These are phyloP conservation scores for Porites cylindrica DNA, from an alignment of 92 coral and sea anemone genomes.

Conservation along the genomic window DNA sequence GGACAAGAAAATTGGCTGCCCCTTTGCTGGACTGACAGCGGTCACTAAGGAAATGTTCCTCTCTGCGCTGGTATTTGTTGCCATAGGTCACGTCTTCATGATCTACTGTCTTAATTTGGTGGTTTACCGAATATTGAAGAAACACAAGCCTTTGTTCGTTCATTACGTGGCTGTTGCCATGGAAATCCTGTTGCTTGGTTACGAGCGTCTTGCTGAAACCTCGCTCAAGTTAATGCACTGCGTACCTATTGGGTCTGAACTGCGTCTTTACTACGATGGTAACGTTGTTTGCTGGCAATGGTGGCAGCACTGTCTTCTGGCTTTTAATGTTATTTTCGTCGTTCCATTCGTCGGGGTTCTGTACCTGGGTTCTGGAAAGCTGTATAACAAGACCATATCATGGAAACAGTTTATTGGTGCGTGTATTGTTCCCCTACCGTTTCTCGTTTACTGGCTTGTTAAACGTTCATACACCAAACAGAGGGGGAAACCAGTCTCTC, in stretches of 20 bases:
- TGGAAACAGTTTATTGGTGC: constrained; percentile 58
- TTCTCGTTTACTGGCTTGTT: constrained; percentile 51
- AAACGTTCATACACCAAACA: neutral
- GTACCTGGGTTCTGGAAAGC: constrained; percentile 36
- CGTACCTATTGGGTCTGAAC: constrained; percentile 32
- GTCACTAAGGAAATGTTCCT: constrained; percentile 69
- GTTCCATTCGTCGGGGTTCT: constrained; percentile 38
- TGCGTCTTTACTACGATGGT: constrained; percentile 59
- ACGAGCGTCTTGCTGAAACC: constrained; percentile 64
- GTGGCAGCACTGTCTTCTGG: constrained; percentile 69
- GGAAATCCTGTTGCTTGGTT: constrained; percentile 68
- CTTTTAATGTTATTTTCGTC: constrained; percentile 20
- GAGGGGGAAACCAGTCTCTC: neutral
- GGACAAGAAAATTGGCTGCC: constrained; percentile 66
- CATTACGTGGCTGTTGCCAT: constrained; percentile 66
- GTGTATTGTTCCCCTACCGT: constrained; percentile 61
- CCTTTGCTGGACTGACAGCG: constrained; percentile 74
- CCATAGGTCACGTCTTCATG: constrained; percentile 34
- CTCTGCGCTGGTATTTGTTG: constrained; percentile 47
- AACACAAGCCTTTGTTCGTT: constrained; percentile 28
- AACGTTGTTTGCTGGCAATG: constrained; percentile 68
- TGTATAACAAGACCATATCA: constrained; percentile 22
- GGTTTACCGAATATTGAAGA: constrained; percentile 8
- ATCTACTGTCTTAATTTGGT: constrained; percentile 43
- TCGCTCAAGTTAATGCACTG: constrained; percentile 66